These are phyloP conservation scores for Oncorhynchus kisutch DNA, from an alignment of 2,113 vertebrate species.

Conservation along the genomic window DNA sequence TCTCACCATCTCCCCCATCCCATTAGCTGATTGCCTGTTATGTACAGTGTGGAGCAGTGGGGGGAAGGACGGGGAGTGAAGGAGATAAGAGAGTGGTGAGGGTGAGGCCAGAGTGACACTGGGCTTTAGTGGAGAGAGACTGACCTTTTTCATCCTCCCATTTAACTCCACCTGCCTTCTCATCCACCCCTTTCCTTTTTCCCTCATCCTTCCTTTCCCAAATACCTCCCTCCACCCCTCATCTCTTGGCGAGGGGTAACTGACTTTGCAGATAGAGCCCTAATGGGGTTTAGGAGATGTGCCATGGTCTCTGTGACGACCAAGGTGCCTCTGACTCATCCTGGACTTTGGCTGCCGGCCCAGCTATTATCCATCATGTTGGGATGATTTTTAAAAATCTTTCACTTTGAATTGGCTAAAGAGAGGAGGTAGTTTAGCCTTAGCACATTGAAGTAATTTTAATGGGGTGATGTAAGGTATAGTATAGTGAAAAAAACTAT, in stretches of 20 bases:
- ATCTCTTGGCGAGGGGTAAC: not conserved
- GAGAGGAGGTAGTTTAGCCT: not conserved
- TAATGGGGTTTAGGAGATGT: constrained; percentile 48
- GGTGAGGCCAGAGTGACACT: constrained; percentile 18
- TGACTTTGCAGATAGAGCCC: constrained; percentile 47
- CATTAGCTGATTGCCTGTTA: constrained; percentile 67
- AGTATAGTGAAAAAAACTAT: no score
- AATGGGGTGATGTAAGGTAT: no score
- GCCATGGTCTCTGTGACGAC: constrained; percentile 25
- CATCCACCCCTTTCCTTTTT: not conserved
- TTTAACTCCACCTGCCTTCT: constrained; percentile 15
- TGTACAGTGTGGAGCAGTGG: constrained; percentile 9
- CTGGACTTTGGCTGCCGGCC: constrained; percentile 39
- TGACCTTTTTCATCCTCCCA: constrained; percentile 36
- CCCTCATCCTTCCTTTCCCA: not conserved
- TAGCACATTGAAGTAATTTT: not conserved
- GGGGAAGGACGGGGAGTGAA: not conserved
- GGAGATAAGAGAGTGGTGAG: constrained; percentile 23
- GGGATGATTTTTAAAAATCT: constrained; percentile 26
- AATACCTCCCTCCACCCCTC: not conserved
- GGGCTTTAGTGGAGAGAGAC: not conserved
- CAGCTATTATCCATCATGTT: constrained; percentile 33
- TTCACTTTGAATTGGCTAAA: constrained; percentile 23
- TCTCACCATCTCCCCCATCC: constrained; percentile 20
- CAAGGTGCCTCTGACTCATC: constrained; percentile 58